Evolutionary conservation across 2,797 vertebrate species (phyloP).

Genomic region (Eutrigla gurnardus): DNA sequence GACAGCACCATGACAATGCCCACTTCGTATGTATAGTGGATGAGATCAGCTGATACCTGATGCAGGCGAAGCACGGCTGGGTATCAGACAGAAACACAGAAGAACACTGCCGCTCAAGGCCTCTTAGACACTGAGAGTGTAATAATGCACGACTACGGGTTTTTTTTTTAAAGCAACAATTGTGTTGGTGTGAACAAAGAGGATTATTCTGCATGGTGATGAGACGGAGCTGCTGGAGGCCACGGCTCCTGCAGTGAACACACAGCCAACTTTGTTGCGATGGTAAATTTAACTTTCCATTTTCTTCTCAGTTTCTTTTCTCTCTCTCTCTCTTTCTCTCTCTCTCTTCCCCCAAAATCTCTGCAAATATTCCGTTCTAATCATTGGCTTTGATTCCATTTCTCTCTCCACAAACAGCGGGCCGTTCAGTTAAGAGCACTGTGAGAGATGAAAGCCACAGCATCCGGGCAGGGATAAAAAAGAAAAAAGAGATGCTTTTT

Average conservation of each 20-base stretch:
- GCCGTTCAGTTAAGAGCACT: constrained; percentile 64
- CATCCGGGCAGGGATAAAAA: constrained; percentile 70
- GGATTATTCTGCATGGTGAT: constrained; percentile 59
- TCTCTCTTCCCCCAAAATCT: constrained; percentile 37
- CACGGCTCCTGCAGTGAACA: constrained; percentile 56
- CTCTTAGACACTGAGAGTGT: constrained; percentile 39
- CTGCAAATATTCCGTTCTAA: constrained; percentile 69
- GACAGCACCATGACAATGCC: no score
- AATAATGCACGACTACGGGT: constrained; percentile 35
- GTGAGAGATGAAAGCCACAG: constrained; percentile 79
- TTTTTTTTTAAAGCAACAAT: constrained; percentile 54
- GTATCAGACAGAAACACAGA: constrained; percentile 37
- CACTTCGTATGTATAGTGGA: no score
- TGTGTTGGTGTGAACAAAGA: constrained; percentile 60
- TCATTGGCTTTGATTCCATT: constrained; percentile 73
- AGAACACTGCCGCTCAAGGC: constrained; percentile 37
- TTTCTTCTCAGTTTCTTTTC: constrained; percentile 32
- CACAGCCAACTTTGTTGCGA: constrained; percentile 56
- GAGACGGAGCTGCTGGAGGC: constrained; percentile 64
- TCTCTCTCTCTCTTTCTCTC: background rate
- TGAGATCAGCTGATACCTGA: constrained; percentile 1
- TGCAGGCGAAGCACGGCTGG: constrained; percentile 23
- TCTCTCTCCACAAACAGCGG: constrained; percentile 61
- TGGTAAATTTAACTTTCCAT: constrained; percentile 60
- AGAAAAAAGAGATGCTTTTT: constrained; percentile 35